Evolutionary conservation across 2,113 vertebrate genomes (phyloP), one percentile per base, ranked within the genome.

Genomic region (Rhinoderma darwinii): DNA sequence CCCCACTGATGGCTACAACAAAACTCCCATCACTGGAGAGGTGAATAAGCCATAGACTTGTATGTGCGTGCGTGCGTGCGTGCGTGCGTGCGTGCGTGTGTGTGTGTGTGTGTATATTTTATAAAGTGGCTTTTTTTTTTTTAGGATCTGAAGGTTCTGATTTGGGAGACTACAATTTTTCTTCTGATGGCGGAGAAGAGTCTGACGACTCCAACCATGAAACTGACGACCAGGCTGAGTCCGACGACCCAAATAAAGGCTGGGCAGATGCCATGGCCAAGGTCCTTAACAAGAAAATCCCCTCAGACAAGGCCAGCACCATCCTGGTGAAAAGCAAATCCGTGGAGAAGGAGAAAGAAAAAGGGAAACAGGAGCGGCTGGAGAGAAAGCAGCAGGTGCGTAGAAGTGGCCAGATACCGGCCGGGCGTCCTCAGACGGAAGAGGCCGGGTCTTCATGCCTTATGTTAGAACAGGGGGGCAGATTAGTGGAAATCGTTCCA

Each of bases 261-360:
- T 99, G 97, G 98, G 98, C 98, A 0, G 95, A 98, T 27, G 97
- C 96, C 88, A 99, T 99, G 98, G 96, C 97, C n/a, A 97, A 95
- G 92, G 94, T 99, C 76, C 94, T 99, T 86, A 94, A 91, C 70
- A 98, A 95, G 92, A 96, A 96, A 83, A 92, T 92, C 0, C 92
- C 94, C 0, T 90, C 90, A 14, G 94, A 90, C 78, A 95, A 95
- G 44, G 81, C 92, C 70, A 91, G 82, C 47, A 91, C 83, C 51
- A 99, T 99, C 85, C 93, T 99, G 86, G 87, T 94, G 84, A 98
- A 96, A 88, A 98, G 92, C 92, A 98, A 96, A 89, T 92, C 92
- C 75, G 88, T 96, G 86, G 95, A 96, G 59, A 97, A 95, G 88
- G 93, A 93, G 20, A 97, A 92, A 86, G 93, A 95, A 14, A 95